A percentile compares a stretch with the other conserved stretches of the same genome.
These are phyloP conservation scores for Chalcosyrphus nemorum DNA, from an alignment of 2,888 invertebrate genomes.

Conservation along the genomic window DNA sequence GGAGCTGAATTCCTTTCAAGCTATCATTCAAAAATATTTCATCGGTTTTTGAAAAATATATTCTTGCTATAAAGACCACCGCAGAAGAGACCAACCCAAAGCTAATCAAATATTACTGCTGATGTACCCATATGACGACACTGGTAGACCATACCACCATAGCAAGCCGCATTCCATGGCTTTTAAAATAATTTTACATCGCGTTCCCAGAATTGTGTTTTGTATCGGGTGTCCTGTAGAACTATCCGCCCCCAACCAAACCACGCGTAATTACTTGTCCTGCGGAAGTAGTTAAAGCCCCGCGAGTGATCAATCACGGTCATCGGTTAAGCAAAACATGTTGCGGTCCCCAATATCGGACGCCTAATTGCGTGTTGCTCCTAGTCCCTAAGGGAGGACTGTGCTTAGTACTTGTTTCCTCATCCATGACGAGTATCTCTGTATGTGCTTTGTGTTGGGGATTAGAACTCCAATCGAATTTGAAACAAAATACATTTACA, in stretches of 20 bases:
- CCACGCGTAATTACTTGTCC: constrained; percentile 9
- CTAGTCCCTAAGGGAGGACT: background rate
- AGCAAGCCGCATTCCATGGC: constrained; percentile 3
- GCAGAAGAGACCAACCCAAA: background rate
- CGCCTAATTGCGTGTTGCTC: constrained; percentile 21
- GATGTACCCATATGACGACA: background rate
- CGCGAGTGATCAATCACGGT: constrained; percentile 40
- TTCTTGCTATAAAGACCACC: background rate
- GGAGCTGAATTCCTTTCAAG: no score
- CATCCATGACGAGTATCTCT: no score
- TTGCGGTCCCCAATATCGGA: constrained; percentile 19
- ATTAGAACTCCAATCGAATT: constrained; percentile 19
- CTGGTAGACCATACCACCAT: no score
- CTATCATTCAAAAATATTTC: background rate
- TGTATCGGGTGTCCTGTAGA: background rate
- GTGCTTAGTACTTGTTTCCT: background rate
- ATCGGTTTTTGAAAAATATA: background rate
- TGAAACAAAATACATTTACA: constrained; percentile 9
- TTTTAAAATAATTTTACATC: constrained; percentile 2
- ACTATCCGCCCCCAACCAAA: background rate
- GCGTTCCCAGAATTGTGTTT: constrained; percentile 2
- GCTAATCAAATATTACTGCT: constrained; percentile 10
- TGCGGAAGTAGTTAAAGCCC: background rate
- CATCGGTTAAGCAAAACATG: constrained; percentile 17
- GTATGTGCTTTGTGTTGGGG: background rate